These are phyloP conservation scores for Stichopus horrens DNA, from an alignment of 53 echinoderm and acorn worm genomes.

Conservation along the genomic window DNA sequence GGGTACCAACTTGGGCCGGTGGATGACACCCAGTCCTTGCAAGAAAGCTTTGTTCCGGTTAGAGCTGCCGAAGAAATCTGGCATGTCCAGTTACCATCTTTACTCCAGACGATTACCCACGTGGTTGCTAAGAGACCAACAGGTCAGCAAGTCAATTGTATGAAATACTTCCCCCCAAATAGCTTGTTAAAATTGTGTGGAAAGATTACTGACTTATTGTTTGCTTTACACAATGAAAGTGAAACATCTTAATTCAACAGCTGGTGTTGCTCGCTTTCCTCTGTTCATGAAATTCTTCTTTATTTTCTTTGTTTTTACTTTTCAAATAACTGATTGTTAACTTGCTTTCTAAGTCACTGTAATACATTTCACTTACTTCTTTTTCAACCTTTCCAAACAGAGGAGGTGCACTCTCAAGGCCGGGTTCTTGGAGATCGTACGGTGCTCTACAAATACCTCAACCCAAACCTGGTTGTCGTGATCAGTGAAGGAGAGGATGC, in stretches of 20 bases:
- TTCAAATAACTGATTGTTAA: neutral
- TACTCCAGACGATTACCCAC: constrained; percentile 71
- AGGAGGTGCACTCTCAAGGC: constrained; percentile 95
- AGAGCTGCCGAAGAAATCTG: constrained; percentile 71
- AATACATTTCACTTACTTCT: neutral
- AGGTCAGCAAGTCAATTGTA: neutral
- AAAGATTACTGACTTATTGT: no score
- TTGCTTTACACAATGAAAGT: no score
- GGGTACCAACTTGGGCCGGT: constrained; percentile 60
- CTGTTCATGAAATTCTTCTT: no score
- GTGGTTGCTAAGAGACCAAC: constrained; percentile 56
- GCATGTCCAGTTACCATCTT: constrained; percentile 83
- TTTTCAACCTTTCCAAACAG: constrained; percentile 46
- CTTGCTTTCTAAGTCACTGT: neutral
- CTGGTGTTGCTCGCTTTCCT: no score
- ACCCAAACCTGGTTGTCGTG: constrained; percentile 91
- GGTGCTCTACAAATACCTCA: constrained; percentile 96
- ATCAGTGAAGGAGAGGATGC: constrained; percentile 85
- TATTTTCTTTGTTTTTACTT: no score
- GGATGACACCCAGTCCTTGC: neutral
- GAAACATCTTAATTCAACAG: no score
- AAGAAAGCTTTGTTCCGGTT: constrained; percentile 17
- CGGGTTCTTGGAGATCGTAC: constrained; percentile 92
- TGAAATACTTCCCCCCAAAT: no score
- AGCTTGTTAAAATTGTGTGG: no score